Percentiles rank a stretch among this genome's conserved stretches.
phyloP scores from a whole-genome alignment of 2,113 vertebrate genomes.

The Serinus canaria region DNA sequence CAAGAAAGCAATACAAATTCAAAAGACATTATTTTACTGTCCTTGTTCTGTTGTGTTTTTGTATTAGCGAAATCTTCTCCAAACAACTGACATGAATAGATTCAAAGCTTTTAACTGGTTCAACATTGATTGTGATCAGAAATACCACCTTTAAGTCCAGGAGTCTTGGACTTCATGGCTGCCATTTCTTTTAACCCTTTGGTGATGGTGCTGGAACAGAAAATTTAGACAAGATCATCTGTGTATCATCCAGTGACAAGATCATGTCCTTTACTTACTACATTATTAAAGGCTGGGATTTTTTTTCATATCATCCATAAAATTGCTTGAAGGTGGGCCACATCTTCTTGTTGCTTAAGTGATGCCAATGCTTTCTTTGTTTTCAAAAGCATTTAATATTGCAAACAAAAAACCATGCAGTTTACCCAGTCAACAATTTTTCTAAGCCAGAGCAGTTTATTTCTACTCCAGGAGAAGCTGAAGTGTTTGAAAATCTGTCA shows the following conservation, averaged over 20 bases:
- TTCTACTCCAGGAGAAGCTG: slow-evolving; percentile 8
- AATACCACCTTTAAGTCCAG: background rate
- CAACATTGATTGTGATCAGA: background rate
- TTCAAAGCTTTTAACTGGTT: background rate
- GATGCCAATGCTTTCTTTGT: background rate
- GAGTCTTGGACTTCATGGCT: background rate
- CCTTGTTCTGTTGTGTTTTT: background rate
- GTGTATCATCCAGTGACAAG: background rate
- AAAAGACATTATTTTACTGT: background rate
- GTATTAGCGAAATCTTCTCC: background rate
- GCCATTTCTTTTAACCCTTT: background rate
- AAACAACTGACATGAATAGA: background rate
- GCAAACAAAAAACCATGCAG: background rate
- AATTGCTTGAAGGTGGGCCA: background rate
- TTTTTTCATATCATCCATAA: background rate
- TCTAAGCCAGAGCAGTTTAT: background rate
- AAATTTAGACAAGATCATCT: background rate
- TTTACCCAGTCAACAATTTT: background rate
- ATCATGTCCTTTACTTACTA: background rate
- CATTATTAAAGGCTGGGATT: background rate
- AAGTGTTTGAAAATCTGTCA: slow-evolving; percentile 24
- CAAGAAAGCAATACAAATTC: background rate
- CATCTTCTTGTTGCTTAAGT: background rate
- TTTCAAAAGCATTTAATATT: background rate
- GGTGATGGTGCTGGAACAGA: background rate